Conservation (phyloP, 2,113 vertebrate species). For the Phrynocephalus versicolor region DNA sequence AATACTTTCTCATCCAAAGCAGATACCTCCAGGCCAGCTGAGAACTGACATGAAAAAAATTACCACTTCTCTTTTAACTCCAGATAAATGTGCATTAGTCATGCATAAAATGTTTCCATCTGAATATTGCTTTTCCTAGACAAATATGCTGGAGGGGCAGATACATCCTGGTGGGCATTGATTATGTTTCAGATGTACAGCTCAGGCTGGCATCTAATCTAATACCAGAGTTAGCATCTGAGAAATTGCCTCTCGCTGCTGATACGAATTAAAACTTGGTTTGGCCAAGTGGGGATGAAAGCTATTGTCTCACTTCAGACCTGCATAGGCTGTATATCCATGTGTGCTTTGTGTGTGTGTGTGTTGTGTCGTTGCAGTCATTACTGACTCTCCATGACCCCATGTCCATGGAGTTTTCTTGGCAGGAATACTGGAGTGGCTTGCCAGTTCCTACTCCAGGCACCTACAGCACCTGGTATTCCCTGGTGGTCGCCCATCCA, state of each 20-base stretch:
- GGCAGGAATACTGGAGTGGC: too few relatives aligned
- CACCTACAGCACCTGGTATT: too few relatives aligned
- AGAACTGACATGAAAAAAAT: neutral
- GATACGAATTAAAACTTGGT: constrained; percentile 2
- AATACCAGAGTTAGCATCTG: neutral
- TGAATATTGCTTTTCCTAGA: neutral
- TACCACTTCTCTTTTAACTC: neutral
- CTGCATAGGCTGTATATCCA: neutral
- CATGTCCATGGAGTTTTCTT: too few relatives aligned
- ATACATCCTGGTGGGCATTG: neutral
- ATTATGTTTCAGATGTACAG: neutral
- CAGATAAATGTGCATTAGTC: neutral
- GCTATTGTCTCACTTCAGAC: neutral
- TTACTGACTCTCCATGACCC: too few relatives aligned
- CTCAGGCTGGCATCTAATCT: neutral
- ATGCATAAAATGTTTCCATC: neutral
- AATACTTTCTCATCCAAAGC: neutral
- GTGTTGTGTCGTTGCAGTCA: too few relatives aligned
- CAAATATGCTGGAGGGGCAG: neutral
- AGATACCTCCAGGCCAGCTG: neutral
- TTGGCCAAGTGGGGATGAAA: neutral
- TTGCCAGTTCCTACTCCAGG: too few relatives aligned
- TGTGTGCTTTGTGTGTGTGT: too few relatives aligned
- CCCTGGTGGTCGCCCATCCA: too few relatives aligned
- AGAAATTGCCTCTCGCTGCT: neutral